phyloP scores from a whole-genome alignment of 2,888 invertebrate genomes.

The Tenthredo scrophulariae region DNA sequence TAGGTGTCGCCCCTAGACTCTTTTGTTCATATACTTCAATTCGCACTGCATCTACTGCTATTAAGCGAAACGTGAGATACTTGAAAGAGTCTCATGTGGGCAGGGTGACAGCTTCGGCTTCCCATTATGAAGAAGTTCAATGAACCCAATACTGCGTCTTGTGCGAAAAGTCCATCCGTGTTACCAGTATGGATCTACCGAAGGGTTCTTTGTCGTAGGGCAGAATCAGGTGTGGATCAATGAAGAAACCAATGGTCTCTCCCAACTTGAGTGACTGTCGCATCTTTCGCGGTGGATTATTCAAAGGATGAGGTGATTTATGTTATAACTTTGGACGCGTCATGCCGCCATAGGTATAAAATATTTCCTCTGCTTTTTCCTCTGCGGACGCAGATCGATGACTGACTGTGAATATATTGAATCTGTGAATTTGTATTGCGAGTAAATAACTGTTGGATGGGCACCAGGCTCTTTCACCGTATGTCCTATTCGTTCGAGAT shows the following conservation, averaged over 20 bases:
- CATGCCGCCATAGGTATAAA: too few relatives aligned
- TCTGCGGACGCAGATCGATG: background rate
- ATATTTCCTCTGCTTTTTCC: background rate
- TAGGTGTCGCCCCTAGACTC: background rate
- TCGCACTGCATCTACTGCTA: background rate
- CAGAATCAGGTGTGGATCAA: background rate
- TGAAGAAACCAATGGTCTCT: background rate
- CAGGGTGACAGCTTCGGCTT: background rate
- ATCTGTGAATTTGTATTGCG: background rate
- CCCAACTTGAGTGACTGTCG: too few relatives aligned
- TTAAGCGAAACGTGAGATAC: background rate
- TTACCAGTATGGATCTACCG: background rate
- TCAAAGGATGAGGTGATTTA: background rate
- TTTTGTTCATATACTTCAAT: background rate
- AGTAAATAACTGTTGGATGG: background rate
- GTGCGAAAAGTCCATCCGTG: background rate
- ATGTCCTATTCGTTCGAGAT: conserved; percentile 24
- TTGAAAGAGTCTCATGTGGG: background rate
- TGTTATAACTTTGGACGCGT: background rate
- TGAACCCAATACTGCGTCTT: background rate
- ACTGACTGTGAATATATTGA: background rate
- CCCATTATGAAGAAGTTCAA: background rate
- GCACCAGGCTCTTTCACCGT: background rate
- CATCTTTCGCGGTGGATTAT: background rate
- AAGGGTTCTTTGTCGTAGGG: background rate